Evolutionary conservation across 1,140 invertebrate species (phyloP), one percentile per base, ranked within the genome.

Genomic region (Nephotettix cincticeps): DNA sequence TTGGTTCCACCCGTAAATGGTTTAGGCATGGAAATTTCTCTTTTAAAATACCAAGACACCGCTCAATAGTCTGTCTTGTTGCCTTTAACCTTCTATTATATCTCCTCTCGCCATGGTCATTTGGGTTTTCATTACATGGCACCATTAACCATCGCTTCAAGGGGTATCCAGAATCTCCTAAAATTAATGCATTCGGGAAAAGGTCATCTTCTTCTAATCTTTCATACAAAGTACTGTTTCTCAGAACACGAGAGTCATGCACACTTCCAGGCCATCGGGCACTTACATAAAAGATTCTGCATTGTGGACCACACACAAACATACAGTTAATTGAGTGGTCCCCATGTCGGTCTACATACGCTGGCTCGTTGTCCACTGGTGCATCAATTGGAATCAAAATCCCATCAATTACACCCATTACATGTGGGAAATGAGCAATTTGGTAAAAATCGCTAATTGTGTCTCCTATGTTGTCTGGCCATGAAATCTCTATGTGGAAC

Each of bases 401-500:
- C 4, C 64, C 64, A 23, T 67, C 64, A 67, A 67, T 43, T 21
- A 17, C 14, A 21, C 25, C 64, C 2, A 67, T 67, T 13, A 67
- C 64, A 13, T 17, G 36, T 2, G 64, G 64, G 1, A 67, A 17
- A 21, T 36, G 2, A 23, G 64, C 30, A 23, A 67, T 23, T 43
- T n/a, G 3, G 40, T 70, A 43, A 58, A 76, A 75, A n/a, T 32
- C 29, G 17, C 28, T n/a, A 43, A 68, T 68, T n/a, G 68, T 14
- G 30, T 58, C 40, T 25, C 27, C 19, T 9, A 65, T 56, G 54
- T 75, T 30, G n/a, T 64, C 23, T 1, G 76, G 77, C 65, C 65
- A 76, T 1, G 29, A 0, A 6, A 77, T 70, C 1, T 71, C 65
- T 68, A 73, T 36, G 43, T 32, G 4, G 64, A 76, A 73, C 66